A percentile compares a stretch with the other conserved stretches of the same genome.
phyloP scores from a whole-genome alignment of 2,797 vertebrate species.

The Hylomyscus alleni region DNA sequence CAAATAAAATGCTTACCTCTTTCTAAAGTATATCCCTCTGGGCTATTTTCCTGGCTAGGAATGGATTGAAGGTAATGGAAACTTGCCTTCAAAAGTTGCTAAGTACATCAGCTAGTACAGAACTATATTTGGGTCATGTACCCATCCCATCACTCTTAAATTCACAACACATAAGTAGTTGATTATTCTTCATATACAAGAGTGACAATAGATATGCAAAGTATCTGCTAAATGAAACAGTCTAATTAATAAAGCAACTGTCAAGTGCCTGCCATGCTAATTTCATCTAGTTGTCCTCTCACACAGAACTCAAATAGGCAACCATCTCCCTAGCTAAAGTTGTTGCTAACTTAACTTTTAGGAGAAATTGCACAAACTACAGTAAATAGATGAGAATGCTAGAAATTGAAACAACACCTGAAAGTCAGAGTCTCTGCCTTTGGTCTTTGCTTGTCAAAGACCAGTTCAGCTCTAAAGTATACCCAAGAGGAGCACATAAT shows the following conservation, averaged over 20 bases:
- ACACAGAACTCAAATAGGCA: conserved; percentile 41
- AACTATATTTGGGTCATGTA: background rate
- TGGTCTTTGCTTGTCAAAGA: conserved; percentile 44
- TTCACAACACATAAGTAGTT: conserved; percentile 48
- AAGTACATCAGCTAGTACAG: background rate
- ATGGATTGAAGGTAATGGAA: too few species aligned
- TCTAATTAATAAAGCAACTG: conserved; percentile 74
- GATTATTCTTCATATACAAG: conserved; percentile 45
- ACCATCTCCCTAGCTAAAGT: conserved; percentile 3
- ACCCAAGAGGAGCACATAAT: background rate
- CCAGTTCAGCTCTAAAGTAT: background rate
- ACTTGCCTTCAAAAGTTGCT: background rate
- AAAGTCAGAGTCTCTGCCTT: conserved; percentile 26
- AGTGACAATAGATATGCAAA: background rate
- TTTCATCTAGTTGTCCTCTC: conserved; percentile 59
- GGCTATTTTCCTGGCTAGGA: background rate
- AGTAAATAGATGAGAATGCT: background rate
- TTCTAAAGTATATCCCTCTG: background rate
- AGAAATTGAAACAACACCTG: conserved; percentile 14
- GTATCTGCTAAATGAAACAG: conserved; percentile 73
- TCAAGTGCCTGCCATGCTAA: conserved; percentile 67
- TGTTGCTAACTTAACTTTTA: conserved; percentile 57
- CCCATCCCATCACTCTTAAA: background rate
- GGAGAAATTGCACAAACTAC: conserved; percentile 25
- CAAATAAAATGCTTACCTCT: background rate